Percentiles rank a stretch among this genome's conserved stretches.
Conservation (phyloP, 30 jellyfish, hydroid and myxozoan species). For the Hydractinia echinata region DNA sequence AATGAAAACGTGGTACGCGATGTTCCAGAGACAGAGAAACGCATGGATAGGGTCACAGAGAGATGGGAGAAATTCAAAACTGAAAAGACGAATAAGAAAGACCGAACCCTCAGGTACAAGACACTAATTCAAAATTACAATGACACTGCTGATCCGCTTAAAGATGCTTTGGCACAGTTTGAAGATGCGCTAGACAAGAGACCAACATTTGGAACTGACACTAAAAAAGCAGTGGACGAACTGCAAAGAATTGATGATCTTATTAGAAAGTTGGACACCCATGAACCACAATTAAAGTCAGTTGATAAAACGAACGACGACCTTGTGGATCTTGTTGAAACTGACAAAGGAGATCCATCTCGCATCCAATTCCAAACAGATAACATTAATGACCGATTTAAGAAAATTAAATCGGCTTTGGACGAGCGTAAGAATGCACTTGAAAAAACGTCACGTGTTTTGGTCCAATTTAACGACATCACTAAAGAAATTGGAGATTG, state of each 20-base stretch:
- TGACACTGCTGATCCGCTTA: slow-evolving; percentile 39
- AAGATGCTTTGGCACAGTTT: slow-evolving; percentile 42
- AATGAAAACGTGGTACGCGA: slow-evolving; percentile 45
- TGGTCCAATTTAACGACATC: slow-evolving; percentile 37
- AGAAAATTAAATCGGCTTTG: slow-evolving; percentile 32
- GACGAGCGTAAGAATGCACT: slow-evolving; percentile 31
- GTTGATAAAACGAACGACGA: slow-evolving; percentile 42
- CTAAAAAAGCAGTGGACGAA: slow-evolving; percentile 57
- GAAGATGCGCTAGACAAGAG: slow-evolving; percentile 48
- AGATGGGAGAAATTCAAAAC: slow-evolving; percentile 55
- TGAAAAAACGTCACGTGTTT: slow-evolving; percentile 49
- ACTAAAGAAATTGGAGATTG: slow-evolving; percentile 40
- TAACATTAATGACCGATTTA: slow-evolving; percentile 36
- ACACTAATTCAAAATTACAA: slow-evolving; percentile 25
- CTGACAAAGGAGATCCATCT: slow-evolving; percentile 44
- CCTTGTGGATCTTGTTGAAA: slow-evolving; percentile 38
- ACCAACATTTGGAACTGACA: slow-evolving; percentile 52
- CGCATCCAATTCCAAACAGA: slow-evolving; percentile 38
- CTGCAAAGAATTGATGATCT: slow-evolving; percentile 62
- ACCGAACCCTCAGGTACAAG: slow-evolving; percentile 4
- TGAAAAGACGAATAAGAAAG: slow-evolving; percentile 27
- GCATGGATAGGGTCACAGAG: slow-evolving; percentile 35
- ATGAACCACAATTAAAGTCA: slow-evolving; percentile 44
- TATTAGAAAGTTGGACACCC: slow-evolving; percentile 32
- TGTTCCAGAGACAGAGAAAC: slow-evolving; percentile 54